Evolutionary conservation across 2,113 vertebrate species (phyloP).

Genomic region (Baryphthengus martii): DNA sequence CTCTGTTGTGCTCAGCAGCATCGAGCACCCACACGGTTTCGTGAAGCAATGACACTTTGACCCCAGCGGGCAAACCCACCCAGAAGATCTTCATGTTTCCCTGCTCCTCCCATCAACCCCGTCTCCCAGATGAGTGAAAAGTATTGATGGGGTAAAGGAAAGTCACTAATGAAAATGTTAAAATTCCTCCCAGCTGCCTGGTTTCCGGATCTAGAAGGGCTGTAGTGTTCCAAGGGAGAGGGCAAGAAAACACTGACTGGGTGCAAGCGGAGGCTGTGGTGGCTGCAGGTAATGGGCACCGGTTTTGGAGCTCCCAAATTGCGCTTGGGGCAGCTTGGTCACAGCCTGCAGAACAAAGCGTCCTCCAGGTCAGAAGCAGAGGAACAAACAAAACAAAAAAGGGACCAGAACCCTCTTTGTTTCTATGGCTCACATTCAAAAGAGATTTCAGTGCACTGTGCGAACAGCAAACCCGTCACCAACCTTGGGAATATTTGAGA

Average conservation of each 20-base stretch:
- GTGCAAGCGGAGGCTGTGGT: not conserved
- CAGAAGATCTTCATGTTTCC: not conserved
- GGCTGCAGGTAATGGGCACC: not conserved
- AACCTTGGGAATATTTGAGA: not conserved
- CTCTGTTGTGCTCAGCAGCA: not conserved
- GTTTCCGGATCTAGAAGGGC: not conserved
- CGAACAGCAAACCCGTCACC: not conserved
- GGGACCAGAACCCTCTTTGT: not conserved
- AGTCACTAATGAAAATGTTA: not conserved
- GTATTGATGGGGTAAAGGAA: not conserved
- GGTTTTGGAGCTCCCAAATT: not conserved
- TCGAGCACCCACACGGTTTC: not conserved
- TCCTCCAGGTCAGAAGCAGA: not conserved
- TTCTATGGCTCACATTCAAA: not conserved
- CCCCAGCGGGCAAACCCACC: not conserved
- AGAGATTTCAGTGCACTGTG: not conserved
- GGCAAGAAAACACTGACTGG: not conserved
- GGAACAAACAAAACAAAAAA: not conserved
- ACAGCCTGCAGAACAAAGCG: not conserved
- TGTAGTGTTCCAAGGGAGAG: not conserved
- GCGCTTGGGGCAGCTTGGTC: not conserved
- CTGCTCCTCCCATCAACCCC: not conserved
- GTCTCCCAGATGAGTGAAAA: not conserved
- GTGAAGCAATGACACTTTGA: not conserved
- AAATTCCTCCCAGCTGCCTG: not conserved